Percentiles rank a stretch among this genome's conserved stretches.
Evolutionary conservation across 1,140 invertebrate species (phyloP).

Genomic region (Calliopsis andreniformis): DNA sequence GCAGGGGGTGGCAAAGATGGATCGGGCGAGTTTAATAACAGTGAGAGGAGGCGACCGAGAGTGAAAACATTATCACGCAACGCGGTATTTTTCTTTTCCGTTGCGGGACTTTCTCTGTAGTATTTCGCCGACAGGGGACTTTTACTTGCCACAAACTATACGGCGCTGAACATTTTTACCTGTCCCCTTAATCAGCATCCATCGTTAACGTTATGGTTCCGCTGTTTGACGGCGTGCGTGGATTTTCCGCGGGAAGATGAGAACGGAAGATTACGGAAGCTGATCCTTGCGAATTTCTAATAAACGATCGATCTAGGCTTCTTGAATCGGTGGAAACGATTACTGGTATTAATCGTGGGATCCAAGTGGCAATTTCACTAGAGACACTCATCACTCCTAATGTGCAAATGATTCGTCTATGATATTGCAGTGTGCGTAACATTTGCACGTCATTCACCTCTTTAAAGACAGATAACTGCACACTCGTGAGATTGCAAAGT

Average conservation of each 20-base stretch:
- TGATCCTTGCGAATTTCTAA: background rate
- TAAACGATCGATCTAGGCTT: background rate
- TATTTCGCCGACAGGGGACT: background rate
- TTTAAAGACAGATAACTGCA: no score
- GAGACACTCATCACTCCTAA: no score
- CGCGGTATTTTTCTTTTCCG: background rate
- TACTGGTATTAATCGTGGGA: background rate
- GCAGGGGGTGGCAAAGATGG: constrained; percentile 5
- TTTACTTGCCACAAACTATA: background rate
- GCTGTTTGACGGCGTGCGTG: background rate
- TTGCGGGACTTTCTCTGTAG: constrained; percentile 1
- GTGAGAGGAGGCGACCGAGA: constrained; percentile 10
- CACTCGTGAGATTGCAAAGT: no score
- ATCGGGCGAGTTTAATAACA: constrained; percentile 20
- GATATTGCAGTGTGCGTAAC: no score
- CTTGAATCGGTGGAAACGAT: background rate
- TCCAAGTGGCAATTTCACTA: background rate
- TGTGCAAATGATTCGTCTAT: no score
- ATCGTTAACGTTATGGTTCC: background rate
- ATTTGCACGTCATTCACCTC: no score
- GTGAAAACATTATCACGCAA: constrained; percentile 33
- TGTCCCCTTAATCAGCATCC: constrained; percentile 10
- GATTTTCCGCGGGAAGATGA: background rate
- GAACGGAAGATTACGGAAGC: constrained; percentile 3
- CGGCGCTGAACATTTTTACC: background rate